Conservation (phyloP, 2,113 vertebrate species). For the Gadus chalcogrammus region DNA sequence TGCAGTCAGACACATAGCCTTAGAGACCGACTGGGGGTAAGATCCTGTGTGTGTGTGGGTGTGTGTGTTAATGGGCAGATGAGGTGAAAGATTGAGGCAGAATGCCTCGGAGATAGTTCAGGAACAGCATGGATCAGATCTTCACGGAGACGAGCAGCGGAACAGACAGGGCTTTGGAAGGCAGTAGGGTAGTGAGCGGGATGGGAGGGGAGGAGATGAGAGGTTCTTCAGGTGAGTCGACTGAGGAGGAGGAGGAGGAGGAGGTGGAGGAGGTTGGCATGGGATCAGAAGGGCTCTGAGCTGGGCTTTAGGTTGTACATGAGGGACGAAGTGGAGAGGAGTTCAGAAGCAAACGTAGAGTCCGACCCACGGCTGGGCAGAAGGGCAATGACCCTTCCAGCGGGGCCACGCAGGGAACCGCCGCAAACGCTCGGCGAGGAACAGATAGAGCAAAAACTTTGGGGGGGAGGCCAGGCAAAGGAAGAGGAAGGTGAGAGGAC, state of each 20-base stretch:
- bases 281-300: neutral
- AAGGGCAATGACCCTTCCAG: constrained; percentile 14
- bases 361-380: neutral
- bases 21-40: constrained; percentile 4
- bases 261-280: constrained; percentile 21
- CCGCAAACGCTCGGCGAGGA: constrained; percentile 14
- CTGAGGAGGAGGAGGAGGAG: constrained; percentile 30
- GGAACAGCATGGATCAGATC: neutral
- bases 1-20: constrained; percentile 31
- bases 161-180: neutral
- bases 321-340: constrained; percentile 6
- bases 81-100: constrained; percentile 31
- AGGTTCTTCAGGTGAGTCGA: neutral
- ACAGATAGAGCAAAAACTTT: neutral
- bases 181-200: neutral
- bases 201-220: neutral
- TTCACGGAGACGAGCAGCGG: neutral
- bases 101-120: constrained; percentile 13
- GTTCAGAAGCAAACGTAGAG: neutral
- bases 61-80: neutral
- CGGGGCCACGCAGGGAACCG: neutral
- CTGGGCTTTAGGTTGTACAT: constrained; percentile 36
- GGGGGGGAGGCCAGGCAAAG: neutral
- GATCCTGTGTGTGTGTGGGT: no score
- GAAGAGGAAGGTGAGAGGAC: constrained; percentile 18